Conservation (phyloP, 2,888 invertebrate species). For the Peribatodes rhomboidaria region DNA sequence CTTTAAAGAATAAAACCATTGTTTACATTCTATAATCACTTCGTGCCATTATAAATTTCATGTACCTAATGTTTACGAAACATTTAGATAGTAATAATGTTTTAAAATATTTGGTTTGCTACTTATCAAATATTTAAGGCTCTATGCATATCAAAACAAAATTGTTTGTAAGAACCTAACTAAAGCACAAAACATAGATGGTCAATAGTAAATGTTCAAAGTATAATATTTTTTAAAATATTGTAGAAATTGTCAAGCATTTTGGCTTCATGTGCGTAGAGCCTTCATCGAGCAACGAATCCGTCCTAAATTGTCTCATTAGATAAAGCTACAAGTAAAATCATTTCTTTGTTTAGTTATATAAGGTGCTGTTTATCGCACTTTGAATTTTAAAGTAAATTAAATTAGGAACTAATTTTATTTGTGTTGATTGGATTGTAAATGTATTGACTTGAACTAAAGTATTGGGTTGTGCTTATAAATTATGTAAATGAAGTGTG, state of each 20-base stretch:
- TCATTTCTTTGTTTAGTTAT: neutral
- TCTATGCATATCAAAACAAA: slow-evolving; percentile 35
- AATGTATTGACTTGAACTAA: neutral
- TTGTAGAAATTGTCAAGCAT: neutral
- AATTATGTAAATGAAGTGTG: neutral
- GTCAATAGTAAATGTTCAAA: neutral
- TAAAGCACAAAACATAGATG: neutral
- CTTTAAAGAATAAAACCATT: slow-evolving; percentile 52
- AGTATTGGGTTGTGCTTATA: neutral
- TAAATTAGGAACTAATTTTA: neutral
- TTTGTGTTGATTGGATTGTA: neutral
- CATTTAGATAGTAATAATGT: slow-evolving; percentile 52
- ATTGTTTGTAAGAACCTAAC: neutral
- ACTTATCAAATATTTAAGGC: slow-evolving; percentile 25
- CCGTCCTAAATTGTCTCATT: slow-evolving; percentile 64
- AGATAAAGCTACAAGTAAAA: slow-evolving; percentile 13
- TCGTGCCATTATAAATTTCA: slow-evolving; percentile 73
- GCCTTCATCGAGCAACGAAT: slow-evolving; percentile 68
- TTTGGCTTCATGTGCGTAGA: slow-evolving; percentile 36
- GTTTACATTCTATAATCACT: slow-evolving; percentile 60
- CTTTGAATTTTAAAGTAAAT: neutral
- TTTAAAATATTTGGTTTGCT: slow-evolving; percentile 44
- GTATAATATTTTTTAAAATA: neutral
- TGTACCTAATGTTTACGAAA: slow-evolving; percentile 63
- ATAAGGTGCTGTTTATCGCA: neutral